Evolutionary conservation across 2,797 vertebrate genomes (phyloP).

Genomic region (Diglossa cyanea): DNA sequence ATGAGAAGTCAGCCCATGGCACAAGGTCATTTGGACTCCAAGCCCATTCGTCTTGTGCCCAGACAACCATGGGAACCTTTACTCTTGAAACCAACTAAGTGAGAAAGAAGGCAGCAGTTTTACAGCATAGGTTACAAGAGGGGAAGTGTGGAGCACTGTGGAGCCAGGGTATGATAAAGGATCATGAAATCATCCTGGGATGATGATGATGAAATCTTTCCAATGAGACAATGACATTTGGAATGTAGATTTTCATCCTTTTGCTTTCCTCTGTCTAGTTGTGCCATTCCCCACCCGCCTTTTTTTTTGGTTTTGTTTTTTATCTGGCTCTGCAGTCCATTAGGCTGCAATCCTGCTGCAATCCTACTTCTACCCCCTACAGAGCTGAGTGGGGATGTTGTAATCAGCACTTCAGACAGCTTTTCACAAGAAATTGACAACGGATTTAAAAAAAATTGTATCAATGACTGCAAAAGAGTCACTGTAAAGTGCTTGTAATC

Average conservation of each 20-base stretch:
- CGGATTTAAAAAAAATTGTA: background rate
- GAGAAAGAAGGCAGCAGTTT: background rate
- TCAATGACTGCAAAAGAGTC: background rate
- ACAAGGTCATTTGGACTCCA: background rate
- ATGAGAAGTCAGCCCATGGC: background rate
- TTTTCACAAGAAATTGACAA: background rate
- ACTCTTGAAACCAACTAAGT: background rate
- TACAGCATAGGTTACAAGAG: background rate
- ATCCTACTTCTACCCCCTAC: background rate
- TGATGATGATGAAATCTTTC: background rate
- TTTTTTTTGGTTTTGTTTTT: background rate
- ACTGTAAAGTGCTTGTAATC: conserved; percentile 20
- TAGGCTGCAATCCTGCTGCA: background rate
- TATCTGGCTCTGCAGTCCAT: background rate
- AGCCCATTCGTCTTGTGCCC: background rate
- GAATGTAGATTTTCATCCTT: background rate
- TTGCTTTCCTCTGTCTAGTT: background rate
- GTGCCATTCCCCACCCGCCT: fast-evolving
- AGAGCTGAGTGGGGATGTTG: background rate
- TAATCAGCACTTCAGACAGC: conserved; percentile 41
- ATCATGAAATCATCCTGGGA: background rate
- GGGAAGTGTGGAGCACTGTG: background rate
- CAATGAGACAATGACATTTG: background rate
- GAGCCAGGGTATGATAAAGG: background rate
- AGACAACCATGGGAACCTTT: background rate